Evolutionary conservation across 2,797 vertebrate species (phyloP).

Genomic region (Sebastes steindachneri): DNA sequence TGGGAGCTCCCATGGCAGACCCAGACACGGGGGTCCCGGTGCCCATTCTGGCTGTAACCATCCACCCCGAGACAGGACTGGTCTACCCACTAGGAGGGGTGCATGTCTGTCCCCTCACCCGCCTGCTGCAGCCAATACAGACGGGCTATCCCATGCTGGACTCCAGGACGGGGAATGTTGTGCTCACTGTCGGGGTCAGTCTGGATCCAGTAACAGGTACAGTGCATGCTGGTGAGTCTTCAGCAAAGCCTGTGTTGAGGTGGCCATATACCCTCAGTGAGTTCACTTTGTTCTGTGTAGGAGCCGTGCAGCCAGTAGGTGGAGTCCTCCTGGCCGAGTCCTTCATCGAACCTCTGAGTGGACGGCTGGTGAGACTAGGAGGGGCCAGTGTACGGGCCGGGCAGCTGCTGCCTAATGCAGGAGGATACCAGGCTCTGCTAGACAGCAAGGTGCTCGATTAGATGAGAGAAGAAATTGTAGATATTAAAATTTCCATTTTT

Average conservation of each 20-base stretch:
- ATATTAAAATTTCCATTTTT: not conserved
- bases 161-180: conserved; percentile 79
- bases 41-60: conserved; percentile 89
- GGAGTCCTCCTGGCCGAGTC: conserved; percentile 85
- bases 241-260: not conserved
- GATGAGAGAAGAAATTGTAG: not conserved
- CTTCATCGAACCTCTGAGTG: conserved; percentile 88
- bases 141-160: conserved; percentile 87
- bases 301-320: conserved; percentile 87
- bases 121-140: conserved; percentile 85
- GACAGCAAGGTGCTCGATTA: conserved; percentile 74
- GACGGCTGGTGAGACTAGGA: conserved; percentile 74
- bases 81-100: conserved; percentile 87
- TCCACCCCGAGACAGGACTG: conserved; percentile 87
- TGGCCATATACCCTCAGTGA: not conserved
- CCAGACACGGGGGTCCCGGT: conserved; percentile 87
- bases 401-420: conserved; percentile 77
- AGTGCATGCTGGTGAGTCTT: not conserved
- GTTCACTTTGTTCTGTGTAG: conserved; percentile 63
- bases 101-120: conserved; percentile 87
- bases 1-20: conserved; percentile 88
- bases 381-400: conserved; percentile 79
- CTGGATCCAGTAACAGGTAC: conserved; percentile 87
- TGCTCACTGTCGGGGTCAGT: conserved; percentile 85
- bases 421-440: conserved; percentile 84